Evolutionary conservation across 2,888 invertebrate species (phyloP).

Genomic region (Rapana venosa): DNA sequence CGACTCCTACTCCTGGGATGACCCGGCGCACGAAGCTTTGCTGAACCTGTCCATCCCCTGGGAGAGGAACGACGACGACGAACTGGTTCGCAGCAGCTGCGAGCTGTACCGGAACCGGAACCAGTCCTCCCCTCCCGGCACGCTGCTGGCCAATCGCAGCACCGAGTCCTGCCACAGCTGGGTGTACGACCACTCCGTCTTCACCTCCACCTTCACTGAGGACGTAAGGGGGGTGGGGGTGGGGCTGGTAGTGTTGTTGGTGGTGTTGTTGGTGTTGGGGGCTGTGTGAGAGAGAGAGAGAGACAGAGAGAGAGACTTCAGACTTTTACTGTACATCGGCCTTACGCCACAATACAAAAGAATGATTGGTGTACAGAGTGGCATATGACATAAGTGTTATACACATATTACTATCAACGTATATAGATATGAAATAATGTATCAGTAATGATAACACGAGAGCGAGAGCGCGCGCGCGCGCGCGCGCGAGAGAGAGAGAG

Average conservation of each 20-base stretch:
- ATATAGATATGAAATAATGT: no score
- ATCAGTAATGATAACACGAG: no score
- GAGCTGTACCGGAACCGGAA: slow-evolving; percentile 29
- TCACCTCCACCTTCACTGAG: slow-evolving; percentile 29
- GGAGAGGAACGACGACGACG: slow-evolving; percentile 25
- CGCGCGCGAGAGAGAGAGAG: background rate
- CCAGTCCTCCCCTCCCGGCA: background rate
- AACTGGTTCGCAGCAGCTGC: slow-evolving; percentile 4
- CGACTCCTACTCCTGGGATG: slow-evolving; percentile 46
- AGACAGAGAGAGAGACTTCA: no score
- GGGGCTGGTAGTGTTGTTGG: background rate
- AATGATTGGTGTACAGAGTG: no score
- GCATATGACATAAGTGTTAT: no score
- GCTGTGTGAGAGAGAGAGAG: background rate
- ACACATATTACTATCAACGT: no score
- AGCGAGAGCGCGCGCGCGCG: background rate
- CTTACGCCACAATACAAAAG: no score
- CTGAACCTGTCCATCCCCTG: slow-evolving; percentile 47
- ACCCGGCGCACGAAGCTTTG: slow-evolving; percentile 32
- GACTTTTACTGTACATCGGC: no score
- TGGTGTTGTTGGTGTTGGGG: background rate
- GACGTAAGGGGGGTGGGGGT: background rate
- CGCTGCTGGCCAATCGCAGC: slow-evolving; percentile 34
- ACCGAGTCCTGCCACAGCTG: slow-evolving; percentile 9
- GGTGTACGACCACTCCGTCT: slow-evolving; percentile 37